Conservation (phyloP, 2,888 invertebrate genomes). For the Syritta pipiens region DNA sequence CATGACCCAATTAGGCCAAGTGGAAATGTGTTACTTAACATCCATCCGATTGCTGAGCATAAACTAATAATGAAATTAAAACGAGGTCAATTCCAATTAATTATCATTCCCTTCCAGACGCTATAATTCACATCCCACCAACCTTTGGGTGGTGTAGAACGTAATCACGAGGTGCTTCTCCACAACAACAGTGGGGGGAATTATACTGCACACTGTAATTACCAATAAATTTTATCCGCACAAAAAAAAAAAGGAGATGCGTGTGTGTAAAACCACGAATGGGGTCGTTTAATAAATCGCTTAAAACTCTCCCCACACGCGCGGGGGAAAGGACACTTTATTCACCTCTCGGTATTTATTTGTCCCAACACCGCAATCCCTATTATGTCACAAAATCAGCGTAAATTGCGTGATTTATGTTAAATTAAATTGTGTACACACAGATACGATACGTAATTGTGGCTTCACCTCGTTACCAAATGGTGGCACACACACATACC, state of each 20-base stretch:
- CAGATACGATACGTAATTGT: conserved; percentile 29
- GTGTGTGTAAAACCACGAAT: conserved; percentile 17
- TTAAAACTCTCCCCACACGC: conserved; percentile 42
- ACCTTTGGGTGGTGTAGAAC: no score
- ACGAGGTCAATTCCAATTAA: conserved; percentile 51
- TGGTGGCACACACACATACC: no score
- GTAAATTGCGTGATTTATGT: conserved; percentile 68
- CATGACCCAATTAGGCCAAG: conserved; percentile 22
- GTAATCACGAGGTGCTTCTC: no score
- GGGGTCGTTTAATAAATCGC: conserved; percentile 64
- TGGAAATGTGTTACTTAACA: conserved; percentile 38
- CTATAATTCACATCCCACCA: not conserved
- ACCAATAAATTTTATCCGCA: conserved; percentile 57
- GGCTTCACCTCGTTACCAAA: no score
- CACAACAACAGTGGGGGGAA: not conserved
- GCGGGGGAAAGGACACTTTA: not conserved
- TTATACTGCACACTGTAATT: conserved; percentile 41
- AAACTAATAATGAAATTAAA: conserved; percentile 35
- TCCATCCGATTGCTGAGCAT: conserved; percentile 17
- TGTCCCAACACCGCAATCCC: conserved; percentile 52
- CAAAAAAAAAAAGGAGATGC: not conserved
- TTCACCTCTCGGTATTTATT: conserved; percentile 23
- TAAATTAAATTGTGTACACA: conserved; percentile 64
- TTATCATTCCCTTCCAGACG: conserved; percentile 41
- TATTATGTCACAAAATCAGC: conserved; percentile 67